Conservation (phyloP, 2,113 vertebrate species). For the Chloebia gouldiae region DNA sequence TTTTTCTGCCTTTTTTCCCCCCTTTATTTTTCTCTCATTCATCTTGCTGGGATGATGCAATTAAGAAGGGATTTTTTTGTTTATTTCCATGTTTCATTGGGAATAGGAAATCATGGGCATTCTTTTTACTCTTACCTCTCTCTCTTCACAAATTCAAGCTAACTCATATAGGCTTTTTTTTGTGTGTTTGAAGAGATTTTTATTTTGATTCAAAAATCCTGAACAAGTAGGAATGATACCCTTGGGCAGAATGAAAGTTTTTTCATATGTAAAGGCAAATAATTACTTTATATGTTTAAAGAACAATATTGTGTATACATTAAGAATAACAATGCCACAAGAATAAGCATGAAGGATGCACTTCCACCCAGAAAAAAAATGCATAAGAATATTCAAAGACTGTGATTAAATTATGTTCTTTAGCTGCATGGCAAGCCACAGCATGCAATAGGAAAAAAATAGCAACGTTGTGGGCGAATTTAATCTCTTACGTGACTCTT, state of each 20-base stretch:
- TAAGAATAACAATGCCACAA: not conserved
- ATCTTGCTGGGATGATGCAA: not conserved
- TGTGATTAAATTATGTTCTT: not conserved
- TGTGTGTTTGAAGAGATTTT: not conserved
- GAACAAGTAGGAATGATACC: not conserved
- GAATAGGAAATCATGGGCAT: not conserved
- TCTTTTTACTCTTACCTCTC: not conserved
- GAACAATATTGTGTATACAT: not conserved
- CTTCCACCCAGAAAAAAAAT: not conserved
- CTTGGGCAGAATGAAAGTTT: not conserved
- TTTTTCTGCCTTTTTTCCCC: not conserved
- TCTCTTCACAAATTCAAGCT: not conserved
- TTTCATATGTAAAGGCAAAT: not conserved
- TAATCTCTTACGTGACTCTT: not conserved
- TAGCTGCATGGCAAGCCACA: not conserved
- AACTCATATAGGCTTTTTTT: not conserved
- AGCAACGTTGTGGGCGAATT: not conserved
- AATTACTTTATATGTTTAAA: not conserved
- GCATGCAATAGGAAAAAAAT: not conserved
- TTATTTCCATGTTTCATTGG: not conserved
- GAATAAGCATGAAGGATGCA: not conserved
- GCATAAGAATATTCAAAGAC: not conserved
- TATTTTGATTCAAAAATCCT: not conserved
- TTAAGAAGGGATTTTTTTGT: not conserved
- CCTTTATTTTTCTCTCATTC: not conserved